Conservation (phyloP, 2,888 invertebrate species). For the Lochmaea crataegi region DNA sequence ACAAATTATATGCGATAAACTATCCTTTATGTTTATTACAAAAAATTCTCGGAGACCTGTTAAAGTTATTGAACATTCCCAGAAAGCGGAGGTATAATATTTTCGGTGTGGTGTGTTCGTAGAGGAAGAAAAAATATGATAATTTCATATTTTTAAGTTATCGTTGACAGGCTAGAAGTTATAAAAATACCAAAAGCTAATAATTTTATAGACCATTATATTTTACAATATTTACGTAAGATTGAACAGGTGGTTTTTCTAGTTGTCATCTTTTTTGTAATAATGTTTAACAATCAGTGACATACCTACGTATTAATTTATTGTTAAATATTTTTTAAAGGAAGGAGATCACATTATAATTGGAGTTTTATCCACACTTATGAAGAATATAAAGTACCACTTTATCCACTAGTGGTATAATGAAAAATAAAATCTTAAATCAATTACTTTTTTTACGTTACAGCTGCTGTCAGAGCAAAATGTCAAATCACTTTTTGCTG, state of each 20-base stretch:
- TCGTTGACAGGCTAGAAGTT: conserved; percentile 8
- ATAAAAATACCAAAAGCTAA: not conserved
- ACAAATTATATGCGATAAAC: conserved; percentile 46
- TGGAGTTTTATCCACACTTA: no score
- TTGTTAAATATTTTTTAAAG: no score
- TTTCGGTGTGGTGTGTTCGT: conserved; percentile 9
- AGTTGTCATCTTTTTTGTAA: no score
- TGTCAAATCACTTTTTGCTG: no score
- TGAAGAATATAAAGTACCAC: no score
- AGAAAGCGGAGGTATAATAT: conserved; percentile 27
- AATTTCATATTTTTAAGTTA: conserved; percentile 21
- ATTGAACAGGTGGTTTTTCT: not conserved
- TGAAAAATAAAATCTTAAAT: no score
- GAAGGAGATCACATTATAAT: no score
- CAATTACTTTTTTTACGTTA: no score
- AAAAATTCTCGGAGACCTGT: conserved; percentile 33
- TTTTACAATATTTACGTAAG: not conserved
- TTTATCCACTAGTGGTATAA: no score
- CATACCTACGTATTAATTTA: not conserved
- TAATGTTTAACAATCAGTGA: not conserved
- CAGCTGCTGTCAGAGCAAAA: no score
- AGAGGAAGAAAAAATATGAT: conserved; percentile 15
- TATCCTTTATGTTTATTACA: conserved; percentile 42
- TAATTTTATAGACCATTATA: not conserved
- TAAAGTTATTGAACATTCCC: conserved; percentile 24